These are phyloP conservation scores for Hyposoter didymator DNA, from an alignment of 2,888 invertebrate genomes.

Conservation along the genomic window DNA sequence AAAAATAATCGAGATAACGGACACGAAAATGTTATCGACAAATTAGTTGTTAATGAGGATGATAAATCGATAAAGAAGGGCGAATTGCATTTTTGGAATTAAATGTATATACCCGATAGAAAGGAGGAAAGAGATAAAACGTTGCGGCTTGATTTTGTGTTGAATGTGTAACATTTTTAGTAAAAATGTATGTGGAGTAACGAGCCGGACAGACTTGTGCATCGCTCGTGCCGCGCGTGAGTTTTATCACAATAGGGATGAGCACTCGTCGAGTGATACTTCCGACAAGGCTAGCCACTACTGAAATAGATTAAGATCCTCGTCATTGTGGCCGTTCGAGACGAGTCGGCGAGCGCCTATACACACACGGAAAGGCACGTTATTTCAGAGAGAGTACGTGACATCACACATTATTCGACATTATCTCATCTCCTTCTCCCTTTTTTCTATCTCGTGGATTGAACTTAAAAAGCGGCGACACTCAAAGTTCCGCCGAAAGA, in stretches of 20 bases:
- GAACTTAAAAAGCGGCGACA: conserved; percentile 47
- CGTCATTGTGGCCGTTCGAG: conserved; percentile 61
- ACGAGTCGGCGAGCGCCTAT: conserved; percentile 41
- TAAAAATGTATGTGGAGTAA: conserved; percentile 5
- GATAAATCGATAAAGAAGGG: background rate
- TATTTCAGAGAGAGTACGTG: conserved; percentile 60
- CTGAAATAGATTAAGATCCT: conserved; percentile 77
- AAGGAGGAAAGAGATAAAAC: conserved; percentile 10
- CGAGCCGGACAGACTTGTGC: conserved; percentile 39
- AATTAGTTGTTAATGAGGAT: background rate
- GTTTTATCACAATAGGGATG: conserved; percentile 75
- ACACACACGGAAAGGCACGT: conserved; percentile 59
- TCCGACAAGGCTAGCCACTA: conserved; percentile 77
- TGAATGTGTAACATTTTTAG: background rate
- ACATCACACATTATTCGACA: conserved; percentile 57
- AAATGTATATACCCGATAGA: background rate
- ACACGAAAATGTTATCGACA: background rate
- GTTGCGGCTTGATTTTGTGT: background rate
- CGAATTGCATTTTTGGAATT: background rate
- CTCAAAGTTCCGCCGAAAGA: background rate
- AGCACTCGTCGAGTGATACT: conserved; percentile 74
- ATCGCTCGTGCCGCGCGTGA: conserved; percentile 64
- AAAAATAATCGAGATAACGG: background rate
- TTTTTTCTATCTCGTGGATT: conserved; percentile 21
- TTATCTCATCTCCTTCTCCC: conserved; percentile 45